Base-by-base conservation (phyloP, 2,113 vertebrate species). In the Chaenocephalus aceratus region DNA sequence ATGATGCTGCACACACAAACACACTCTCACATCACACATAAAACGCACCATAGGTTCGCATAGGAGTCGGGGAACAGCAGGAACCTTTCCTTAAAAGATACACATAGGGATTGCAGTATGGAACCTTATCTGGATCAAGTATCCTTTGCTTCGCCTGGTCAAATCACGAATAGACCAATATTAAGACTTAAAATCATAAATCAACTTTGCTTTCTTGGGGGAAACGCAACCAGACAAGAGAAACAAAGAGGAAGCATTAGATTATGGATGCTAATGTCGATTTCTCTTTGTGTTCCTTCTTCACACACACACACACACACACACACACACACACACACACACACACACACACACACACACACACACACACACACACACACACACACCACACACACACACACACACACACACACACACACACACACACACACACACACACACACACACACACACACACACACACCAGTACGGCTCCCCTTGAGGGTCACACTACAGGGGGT, bases 401-500 rank as follows among this genome's bases (percentile, higher is more conserved):
- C 60, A 26, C 26, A 36, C 59, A 41, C 49, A 51, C 62, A 45
- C 45, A 68, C 30, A 26, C 26, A 26, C 26, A 26, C 26, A 26
- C 26, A 26, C 26, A 26, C 26, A 26, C 26, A 26, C 26, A 26
- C 26, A 26, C 26, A 26, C 26, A 26, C 26, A 26, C 26, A 26
- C 26, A 26, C 60, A 26, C 26, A 36, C 59, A 41, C 49, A 51
- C 62, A 45, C 45, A 68, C 30, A 71, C 45, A 58, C 63, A 77
- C 70, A 65, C 10, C 59, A 68, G 57, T 57, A 78, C 10, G 13
- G 66, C 80, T 70, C 70, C 84, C 88, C 85, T 75, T 74, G 85
- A 85, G 82, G 80, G 78, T 87, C 67, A 82, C 86, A 82, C 91
- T 77, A 71, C 57, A 21, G 88, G 89, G 83, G 86, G 79, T 89